phyloP scores from a whole-genome alignment of 2,888 invertebrate species.

The Camponotus fellah region DNA sequence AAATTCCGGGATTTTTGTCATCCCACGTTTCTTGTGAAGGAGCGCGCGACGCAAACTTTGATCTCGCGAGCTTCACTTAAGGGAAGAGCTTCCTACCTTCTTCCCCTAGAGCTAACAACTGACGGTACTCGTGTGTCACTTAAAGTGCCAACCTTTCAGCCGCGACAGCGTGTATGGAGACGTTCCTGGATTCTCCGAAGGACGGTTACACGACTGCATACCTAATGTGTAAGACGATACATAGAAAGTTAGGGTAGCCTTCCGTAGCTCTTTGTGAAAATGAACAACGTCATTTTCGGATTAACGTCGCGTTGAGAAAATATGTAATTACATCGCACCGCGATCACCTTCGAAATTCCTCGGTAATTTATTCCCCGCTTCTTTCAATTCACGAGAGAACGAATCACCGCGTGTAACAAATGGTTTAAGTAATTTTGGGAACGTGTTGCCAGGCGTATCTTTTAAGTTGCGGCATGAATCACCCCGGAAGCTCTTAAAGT shows the following conservation, averaged over 20 bases:
- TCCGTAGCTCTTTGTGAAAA: neutral
- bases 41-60: conserved; percentile 41
- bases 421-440: conserved; percentile 18
- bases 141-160: conserved; percentile 63
- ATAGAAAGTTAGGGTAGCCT: conserved; percentile 21
- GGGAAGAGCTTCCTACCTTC: conserved; percentile 40
- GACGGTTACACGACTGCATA: conserved; percentile 69
- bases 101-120: conserved; percentile 52
- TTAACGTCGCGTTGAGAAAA: neutral
- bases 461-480: conserved; percentile 39
- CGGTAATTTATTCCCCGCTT: neutral
- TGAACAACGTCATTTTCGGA: neutral
- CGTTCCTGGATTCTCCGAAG: conserved; percentile 60
- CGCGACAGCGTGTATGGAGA: conserved; percentile 65
- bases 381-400: neutral
- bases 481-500: conserved; percentile 17
- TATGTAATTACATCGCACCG: neutral
- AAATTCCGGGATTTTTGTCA: conserved; percentile 56
- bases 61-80: conserved; percentile 53
- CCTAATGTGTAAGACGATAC: conserved; percentile 63
- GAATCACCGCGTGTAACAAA: conserved; percentile 26
- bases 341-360: neutral
- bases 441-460: conserved; percentile 10
- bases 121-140: conserved; percentile 54
- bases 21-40: conserved; percentile 30